Base-by-base conservation (phyloP, 2,797 vertebrate species). In the Acrossocheilus fasciatus region DNA sequence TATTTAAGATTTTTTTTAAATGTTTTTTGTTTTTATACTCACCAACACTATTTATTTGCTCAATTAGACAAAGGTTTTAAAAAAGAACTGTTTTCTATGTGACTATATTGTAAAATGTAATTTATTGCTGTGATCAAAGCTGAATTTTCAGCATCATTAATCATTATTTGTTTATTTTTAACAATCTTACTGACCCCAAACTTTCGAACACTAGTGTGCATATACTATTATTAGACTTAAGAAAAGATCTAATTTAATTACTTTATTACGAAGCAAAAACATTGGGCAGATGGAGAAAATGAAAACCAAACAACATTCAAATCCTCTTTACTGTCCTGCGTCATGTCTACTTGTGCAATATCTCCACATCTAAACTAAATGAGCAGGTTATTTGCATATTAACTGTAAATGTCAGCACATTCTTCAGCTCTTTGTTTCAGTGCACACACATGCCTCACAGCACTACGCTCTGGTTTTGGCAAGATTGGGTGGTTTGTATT, bases 321-420 rank as follows among this genome's bases (percentile, higher is more conserved):
- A 79, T 85, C 0, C 18, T 50, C 68, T 26, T 18, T 47, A 34
- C 52, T 26, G 84, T 17, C 52, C 76, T 62, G 84, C 39, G 52
- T 85, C 66, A 80, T 2, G 12, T 70, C 50, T 41, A 81, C 66
- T 45, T 14, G 17, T 10, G 10, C 18, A 73, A 47, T 64, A 68
- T 80, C 72, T 72, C 82, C 90, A 83, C 86, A 87, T 87, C 89
- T 87, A 89, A 86, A 76, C 84, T 78, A 90, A 92, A 90, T 88
- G 90, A 83, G 83, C 72, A 84, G 72, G 68, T 84, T 23, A 93
- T 94, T 95, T 94, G 88, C 93, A 93, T 94, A 92, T 85, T 76
- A 89, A 90, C 83, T 66, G 86, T 87, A 86, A 59, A 84, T 84
- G 81, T 75, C 80, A 82, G 36, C 12, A 18, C 52, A 62, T 73